Evolutionary conservation across 2,113 vertebrate species (phyloP).

Genomic region (Podilymbus podiceps): DNA sequence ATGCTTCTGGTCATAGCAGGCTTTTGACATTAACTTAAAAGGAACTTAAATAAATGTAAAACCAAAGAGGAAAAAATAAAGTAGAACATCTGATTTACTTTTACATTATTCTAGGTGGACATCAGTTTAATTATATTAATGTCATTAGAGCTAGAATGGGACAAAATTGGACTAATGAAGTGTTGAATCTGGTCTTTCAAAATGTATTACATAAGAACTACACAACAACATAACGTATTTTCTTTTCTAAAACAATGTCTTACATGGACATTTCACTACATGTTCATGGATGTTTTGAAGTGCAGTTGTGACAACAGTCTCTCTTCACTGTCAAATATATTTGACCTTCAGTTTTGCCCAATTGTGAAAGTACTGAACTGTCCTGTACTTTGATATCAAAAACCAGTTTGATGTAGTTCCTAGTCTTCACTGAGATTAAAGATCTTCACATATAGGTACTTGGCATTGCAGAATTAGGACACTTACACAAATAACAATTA

Average conservation of each 20-base stretch:
- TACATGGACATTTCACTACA: neutral
- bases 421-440: neutral
- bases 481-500: neutral
- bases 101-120: neutral
- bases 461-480: neutral
- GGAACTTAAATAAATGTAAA: neutral
- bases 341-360: neutral
- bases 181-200: neutral
- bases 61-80: neutral
- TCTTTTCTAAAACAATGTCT: neutral
- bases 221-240: neutral
- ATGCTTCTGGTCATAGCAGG: neutral
- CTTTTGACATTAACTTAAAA: neutral
- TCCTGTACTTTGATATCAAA: neutral
- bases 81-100: neutral
- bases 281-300: neutral
- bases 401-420: neutral
- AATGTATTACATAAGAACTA: neutral
- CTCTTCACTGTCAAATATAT: neutral
- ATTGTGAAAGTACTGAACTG: neutral
- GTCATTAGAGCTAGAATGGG: neutral
- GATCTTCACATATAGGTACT: neutral
- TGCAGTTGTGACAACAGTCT: neutral
- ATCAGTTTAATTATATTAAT: neutral
- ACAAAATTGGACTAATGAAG: neutral